phyloP scores from a whole-genome alignment of 2,888 invertebrate species.

The Tenodera sinensis region DNA sequence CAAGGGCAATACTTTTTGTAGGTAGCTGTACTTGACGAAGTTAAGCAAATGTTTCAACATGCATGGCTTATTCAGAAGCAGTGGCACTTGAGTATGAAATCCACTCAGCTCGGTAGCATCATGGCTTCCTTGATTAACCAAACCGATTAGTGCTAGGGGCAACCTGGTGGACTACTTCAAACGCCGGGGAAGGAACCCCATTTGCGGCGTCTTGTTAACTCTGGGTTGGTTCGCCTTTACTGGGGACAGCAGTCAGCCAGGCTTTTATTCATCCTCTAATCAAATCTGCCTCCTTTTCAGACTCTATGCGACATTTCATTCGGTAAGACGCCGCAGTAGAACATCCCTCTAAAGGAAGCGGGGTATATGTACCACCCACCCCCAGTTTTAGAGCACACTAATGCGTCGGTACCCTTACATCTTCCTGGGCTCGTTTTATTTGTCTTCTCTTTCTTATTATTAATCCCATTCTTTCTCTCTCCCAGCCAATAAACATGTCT shows the following conservation, averaged over 20 bases:
- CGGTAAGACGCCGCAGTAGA: background rate
- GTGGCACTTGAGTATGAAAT: background rate
- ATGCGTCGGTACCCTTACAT: slow-evolving; percentile 7
- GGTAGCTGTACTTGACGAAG: no score
- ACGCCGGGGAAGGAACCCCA: background rate
- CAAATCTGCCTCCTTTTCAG: slow-evolving; percentile 3
- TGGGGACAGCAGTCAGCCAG: background rate
- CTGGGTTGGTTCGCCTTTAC: background rate
- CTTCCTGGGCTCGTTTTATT: background rate
- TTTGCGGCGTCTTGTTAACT: background rate
- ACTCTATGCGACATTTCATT: background rate
- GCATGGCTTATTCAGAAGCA: no score
- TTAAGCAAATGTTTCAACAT: no score
- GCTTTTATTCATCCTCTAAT: slow-evolving; percentile 5
- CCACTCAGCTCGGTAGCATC: background rate
- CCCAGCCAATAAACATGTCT: background rate
- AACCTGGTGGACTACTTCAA: background rate
- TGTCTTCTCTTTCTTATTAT: background rate
- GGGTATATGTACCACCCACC: background rate
- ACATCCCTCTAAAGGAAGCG: background rate
- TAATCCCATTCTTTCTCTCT: slow-evolving; percentile 12
- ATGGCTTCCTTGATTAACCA: background rate
- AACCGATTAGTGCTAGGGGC: background rate
- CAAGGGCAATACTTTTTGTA: no score
- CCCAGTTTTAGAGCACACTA: background rate